Base-by-base conservation (phyloP, 2,888 invertebrate genomes). In the Eristalis pertinax region DNA sequence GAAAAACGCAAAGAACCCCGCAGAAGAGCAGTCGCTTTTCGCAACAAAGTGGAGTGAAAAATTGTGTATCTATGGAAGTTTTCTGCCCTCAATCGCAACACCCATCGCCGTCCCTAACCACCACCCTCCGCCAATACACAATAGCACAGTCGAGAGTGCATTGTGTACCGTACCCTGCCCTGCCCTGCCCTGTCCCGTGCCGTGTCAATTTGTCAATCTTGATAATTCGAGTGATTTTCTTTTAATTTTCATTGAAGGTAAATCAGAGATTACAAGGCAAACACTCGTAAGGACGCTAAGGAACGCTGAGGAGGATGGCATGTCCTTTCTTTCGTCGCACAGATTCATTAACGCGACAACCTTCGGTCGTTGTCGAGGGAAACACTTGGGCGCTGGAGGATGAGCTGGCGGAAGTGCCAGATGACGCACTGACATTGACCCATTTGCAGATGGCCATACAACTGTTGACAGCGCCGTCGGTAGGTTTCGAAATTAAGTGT, bases 401-500 rank as follows among this genome's bases (percentile, higher is more conserved):
- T 86, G 93, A 93, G 78, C 83, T 90, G 29, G 75, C 85, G 19
- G 93, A 93, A 85, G 88, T 91, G 32, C 89, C 92, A 32, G 93
- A 91, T 75, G 93, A 93, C 91, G 93, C 93, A n/a, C 88, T 93
- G 88, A 92, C 93, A 78, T 90, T 97, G 92, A 97, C 96, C 92
- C 96, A 97, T 91, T 94, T 97, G 90, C 96, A 96, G 91, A 96
- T 96, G 91, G 97, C 97, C 50, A 95, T 97, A 89, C 95, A 96
- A 90, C 94, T 97, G 85, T 94, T 97, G 89, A 97, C 97, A 41
- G 96, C 96, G 62, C 97, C 97, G 78, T 95, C 97, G 94, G 97
- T 97, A 94, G 95, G 95, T 86, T 60, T 43, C 11, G 43, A 75
- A 58, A 24, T 3, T 13, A 32, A 8, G 26, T 56, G 4, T 22